A percentile compares a stretch with the other conserved stretches of the same genome.
Evolutionary conservation across 1,140 invertebrate genomes (phyloP).

Genomic region (Hyposmocoma kahamanoa): DNA sequence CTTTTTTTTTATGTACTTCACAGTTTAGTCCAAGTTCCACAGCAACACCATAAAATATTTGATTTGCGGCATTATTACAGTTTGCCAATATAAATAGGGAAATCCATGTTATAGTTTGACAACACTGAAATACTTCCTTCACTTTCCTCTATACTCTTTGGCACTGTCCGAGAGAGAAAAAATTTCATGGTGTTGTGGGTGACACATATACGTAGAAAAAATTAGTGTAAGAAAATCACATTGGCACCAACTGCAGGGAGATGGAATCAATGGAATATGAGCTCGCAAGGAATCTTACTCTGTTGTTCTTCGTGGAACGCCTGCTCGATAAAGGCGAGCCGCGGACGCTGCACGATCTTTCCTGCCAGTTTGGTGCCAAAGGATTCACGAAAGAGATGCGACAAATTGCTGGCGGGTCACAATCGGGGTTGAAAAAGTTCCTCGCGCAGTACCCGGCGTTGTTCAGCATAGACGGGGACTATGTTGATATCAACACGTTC

Average conservation of each 20-base stretch:
- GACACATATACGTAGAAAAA: slow-evolving; percentile 71
- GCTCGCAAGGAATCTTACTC: slow-evolving; percentile 92
- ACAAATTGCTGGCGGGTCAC: slow-evolving; percentile 95
- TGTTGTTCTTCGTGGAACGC: slow-evolving; percentile 96
- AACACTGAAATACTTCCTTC: slow-evolving; percentile 20
- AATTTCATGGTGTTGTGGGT: slow-evolving; percentile 73
- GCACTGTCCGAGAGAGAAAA: slow-evolving; percentile 47
- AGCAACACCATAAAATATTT: too few relatives aligned
- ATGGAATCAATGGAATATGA: slow-evolving; percentile 97
- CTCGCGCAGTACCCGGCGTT: slow-evolving; percentile 92
- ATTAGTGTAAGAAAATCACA: slow-evolving; percentile 66
- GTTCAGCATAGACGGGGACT: slow-evolving; percentile 93
- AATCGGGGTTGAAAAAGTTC: slow-evolving; percentile 94
- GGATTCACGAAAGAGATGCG: slow-evolving; percentile 97
- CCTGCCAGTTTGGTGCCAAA: slow-evolving; percentile 96
- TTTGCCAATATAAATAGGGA: too few relatives aligned
- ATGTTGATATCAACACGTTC: slow-evolving; percentile 90
- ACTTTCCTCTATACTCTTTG: slow-evolving; percentile 53
- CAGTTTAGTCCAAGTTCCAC: too few relatives aligned
- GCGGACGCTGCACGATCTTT: slow-evolving; percentile 95
- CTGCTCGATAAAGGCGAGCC: slow-evolving; percentile 95
- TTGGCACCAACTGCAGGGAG: slow-evolving; percentile 70
- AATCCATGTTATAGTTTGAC: too few relatives aligned
- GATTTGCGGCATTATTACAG: too few relatives aligned
- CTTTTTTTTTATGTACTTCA: too few relatives aligned